Base-by-base conservation (phyloP, 2,113 vertebrate genomes). In the Cathartes aura region DNA sequence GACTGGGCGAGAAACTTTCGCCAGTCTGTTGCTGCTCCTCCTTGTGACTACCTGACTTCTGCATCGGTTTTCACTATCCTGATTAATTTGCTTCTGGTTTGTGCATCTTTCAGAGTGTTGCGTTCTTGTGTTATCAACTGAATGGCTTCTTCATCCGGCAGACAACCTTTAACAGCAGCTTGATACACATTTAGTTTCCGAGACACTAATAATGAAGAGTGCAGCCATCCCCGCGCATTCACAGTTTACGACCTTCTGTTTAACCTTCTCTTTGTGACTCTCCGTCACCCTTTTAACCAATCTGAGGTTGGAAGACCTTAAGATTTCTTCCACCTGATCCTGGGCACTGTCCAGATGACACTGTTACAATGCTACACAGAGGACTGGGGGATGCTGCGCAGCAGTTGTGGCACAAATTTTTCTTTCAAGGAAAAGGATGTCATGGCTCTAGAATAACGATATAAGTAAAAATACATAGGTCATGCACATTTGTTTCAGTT, bases 191-290 rank as follows among this genome's bases (percentile, higher is more conserved):
- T 73, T 70, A 23, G 22, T 83, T 95, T 83, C 55, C 6, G 2
- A 86, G 43, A 42, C 23, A 12, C n/a, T 53, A 81, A 16, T 43
- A 89, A 80, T 13, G 59, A 52, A 56, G 30, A 74, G 67, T 6
- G 27, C 43, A 63, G 23, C 30, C 45, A 58, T 38, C 38, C 20
- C 36, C 1, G 1, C 0, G 0, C 13, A 16, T 43, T 68, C 48
- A 38, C 20, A 64, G 5, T 67, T 79, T 23, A 58, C 40, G 84
- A 5, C 6, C 32, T 52, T 67, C 80, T 64, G 36, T 63, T 82
- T 64, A 64, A 86, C 43, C 11, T 93, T 75, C 63, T 58, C 42
- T 50, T 71, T 3, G 0, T 11, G 47, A 67, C 43, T 27, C 34
- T 64, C 21, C 32, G 6, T 63, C 42, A 85, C 15, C 11, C 14